Base-by-base conservation (phyloP, 2,113 vertebrate species). In the Mesoclemmys tuberculata region DNA sequence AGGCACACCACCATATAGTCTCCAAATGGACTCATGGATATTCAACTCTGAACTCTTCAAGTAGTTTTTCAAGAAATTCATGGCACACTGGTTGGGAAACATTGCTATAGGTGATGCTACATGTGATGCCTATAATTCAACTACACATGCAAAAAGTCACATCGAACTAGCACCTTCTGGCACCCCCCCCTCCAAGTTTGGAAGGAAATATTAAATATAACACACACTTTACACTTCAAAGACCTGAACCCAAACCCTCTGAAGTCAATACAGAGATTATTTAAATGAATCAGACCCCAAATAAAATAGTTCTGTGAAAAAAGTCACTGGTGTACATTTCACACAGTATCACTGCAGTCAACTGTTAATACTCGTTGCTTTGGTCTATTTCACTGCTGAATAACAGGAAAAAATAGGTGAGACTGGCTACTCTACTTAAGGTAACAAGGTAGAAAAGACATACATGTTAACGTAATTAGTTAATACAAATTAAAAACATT, bases 391-490 rank as follows among this genome's bases (percentile, higher is more conserved):
- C 74, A 84, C 71, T 78, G 85, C 51, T 93, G 90, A 98, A 96
- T 56, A 52, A 93, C 64, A 19, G 4, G 29, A 24, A 10, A 35
- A 95, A 98, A 89, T 83, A 89, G 88, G 56, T 87, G 85, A 90
- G 75, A 64, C 46, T 95, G 96, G 87, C 61, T 85, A 90, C 83
- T 95, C 91, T 93, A 95, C 90, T 97, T 98, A 97, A 97, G 74
- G 88, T 95, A 98, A 95, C 92, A 95, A 95, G 55, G 94, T 74
- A 85, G 64, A 93, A 96, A 95, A 91, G 94, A 92, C 71, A 97
- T 96, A 94, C 86, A 97, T 94, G 95, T 97, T 98, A 97, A 98
- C 98, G 96, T 92, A 98, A 98, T 99, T 98, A 98, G 86, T 96
- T 97, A 96, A 98, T 91, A 95, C 93, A 97, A 98, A 98, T 98